Conservation (phyloP, 2,888 invertebrate genomes). For the Orchesella flavescens region DNA sequence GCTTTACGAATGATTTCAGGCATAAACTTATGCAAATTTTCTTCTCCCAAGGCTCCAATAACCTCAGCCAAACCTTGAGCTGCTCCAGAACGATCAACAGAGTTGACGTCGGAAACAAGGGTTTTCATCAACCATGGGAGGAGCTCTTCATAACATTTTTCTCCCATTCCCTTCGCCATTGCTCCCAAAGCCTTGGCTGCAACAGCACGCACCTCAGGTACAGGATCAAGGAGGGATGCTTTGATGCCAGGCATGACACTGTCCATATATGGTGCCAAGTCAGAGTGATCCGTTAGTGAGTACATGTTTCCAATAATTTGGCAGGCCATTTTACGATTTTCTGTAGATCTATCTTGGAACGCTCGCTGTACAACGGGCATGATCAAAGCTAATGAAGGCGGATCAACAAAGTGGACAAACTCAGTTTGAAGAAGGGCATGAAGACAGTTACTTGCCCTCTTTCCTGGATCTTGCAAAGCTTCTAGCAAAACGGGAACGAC, state of each 20-base stretch:
- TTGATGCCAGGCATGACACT: constrained; percentile 97
- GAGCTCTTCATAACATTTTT: constrained; percentile 94
- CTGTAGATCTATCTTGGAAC: constrained; percentile 97
- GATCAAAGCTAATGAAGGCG: constrained; percentile 97
- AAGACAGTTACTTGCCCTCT: constrained; percentile 93
- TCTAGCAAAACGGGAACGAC: constrained; percentile 75
- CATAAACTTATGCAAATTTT: constrained; percentile 96
- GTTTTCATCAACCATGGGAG: constrained; percentile 99
- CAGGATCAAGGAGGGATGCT: constrained; percentile 95
- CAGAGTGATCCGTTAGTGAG: constrained; percentile 98
- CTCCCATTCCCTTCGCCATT: constrained; percentile 98
- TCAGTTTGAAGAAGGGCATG: constrained; percentile 94
- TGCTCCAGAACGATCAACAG: constrained; percentile 96
- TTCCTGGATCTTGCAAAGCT: constrained; percentile 96
- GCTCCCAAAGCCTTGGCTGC: constrained; percentile 97
- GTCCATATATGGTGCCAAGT: constrained; percentile 94
- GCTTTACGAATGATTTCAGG: constrained; percentile 96
- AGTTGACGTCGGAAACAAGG: constrained; percentile 93
- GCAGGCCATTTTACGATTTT: constrained; percentile 98
- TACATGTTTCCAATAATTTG: constrained; percentile 99
- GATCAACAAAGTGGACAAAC: constrained; percentile 99
- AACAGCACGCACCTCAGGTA: constrained; percentile 96
- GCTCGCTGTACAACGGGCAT: constrained; percentile 99
- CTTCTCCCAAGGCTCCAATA: constrained; percentile 94
- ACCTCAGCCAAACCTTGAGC: constrained; percentile 98